Evolutionary conservation across 2,888 invertebrate species (phyloP), one percentile per base, ranked within the genome.

Genomic region (Melanargia galathea): DNA sequence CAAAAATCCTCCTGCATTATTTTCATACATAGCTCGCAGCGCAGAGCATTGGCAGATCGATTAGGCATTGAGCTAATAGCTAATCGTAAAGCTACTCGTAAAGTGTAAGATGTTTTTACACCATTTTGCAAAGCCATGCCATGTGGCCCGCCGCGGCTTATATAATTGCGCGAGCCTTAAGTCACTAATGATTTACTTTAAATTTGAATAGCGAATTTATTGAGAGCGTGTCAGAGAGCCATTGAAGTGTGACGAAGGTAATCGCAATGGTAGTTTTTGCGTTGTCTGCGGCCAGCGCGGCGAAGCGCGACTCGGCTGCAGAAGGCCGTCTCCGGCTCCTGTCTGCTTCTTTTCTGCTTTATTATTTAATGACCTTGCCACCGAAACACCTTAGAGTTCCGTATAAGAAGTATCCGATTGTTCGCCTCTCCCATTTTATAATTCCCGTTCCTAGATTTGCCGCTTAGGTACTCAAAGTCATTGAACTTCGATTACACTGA

Each of bases 221-320:
- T 68, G 49, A 54, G 60, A 66, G 69, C 71, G 68, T 67, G 65
- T 66, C 71, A 65, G 67, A 70, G 63, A 63, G 62, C 66, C 75
- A 73, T 74, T 83, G 80, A 78, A 79, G 82, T 81, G 75, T 80
- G 71, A 75, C 81, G 78, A 79, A 80, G 78, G 76, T 73, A 73
- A 80, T 72, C 75, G 71, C 74, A 73, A 77, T 78, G 76, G 76
- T 78, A 66, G 80, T 86, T 85, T 84, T 85, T 84, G 79, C 78
- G 65, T 58, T 40, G 73, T 75, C 72, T 71, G 72, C 71, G 71
- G 66, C 68, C 74, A 73, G 80, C 75, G 77, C 77, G 77, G 78
- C 77, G 78, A 76, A 84, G 83, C 87, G 79, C 81, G 75, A 81
- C 81, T 75, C 79, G 79, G 79, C 82, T 73, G 70, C 74, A 78